A percentile compares a stretch with the other conserved stretches of the same genome.
Evolutionary conservation across 2,888 invertebrate species (phyloP).

Genomic region (Harmothoe impar): DNA sequence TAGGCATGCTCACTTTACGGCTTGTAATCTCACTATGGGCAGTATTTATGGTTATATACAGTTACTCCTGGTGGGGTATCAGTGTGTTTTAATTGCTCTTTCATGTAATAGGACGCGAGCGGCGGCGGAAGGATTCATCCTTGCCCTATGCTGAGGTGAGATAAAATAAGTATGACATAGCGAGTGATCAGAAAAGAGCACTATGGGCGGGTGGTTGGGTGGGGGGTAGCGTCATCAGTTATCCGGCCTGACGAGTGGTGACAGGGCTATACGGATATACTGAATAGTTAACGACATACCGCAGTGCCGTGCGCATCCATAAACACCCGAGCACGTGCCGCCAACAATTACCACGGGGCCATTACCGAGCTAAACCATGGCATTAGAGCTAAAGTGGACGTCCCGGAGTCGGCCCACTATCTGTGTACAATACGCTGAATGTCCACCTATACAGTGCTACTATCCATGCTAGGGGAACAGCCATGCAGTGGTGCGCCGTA

Average conservation of each 20-base stretch:
- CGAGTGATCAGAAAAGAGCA: not conserved
- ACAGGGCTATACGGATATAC: not conserved
- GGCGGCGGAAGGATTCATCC: not conserved
- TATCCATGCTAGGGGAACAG: not conserved
- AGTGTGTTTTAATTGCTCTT: slow-evolving; percentile 20
- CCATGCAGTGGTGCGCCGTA: not conserved
- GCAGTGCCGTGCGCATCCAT: slow-evolving; percentile 23
- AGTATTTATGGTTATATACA: slow-evolving; percentile 36
- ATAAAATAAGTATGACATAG: slow-evolving; percentile 35
- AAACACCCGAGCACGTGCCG: not conserved
- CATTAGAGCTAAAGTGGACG: slow-evolving; percentile 14
- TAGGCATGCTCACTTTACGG: not conserved
- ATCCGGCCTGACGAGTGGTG: not conserved
- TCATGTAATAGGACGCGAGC: not conserved
- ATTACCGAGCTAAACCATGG: slow-evolving; percentile 4
- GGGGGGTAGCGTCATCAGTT: not conserved
- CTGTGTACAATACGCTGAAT: not conserved
- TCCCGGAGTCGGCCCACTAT: not conserved
- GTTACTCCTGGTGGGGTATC: not conserved
- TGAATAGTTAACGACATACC: slow-evolving; percentile 16
- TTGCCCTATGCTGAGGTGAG: not conserved
- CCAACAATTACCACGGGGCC: not conserved
- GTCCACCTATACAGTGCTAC: not conserved
- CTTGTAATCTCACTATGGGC: not conserved
- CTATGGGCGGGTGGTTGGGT: too few species aligned